Percentiles rank a stretch among this genome's conserved stretches.
These are phyloP conservation scores for Zelostemma sp. DNA, from an alignment of 1,140 invertebrate species.

Conservation along the genomic window DNA sequence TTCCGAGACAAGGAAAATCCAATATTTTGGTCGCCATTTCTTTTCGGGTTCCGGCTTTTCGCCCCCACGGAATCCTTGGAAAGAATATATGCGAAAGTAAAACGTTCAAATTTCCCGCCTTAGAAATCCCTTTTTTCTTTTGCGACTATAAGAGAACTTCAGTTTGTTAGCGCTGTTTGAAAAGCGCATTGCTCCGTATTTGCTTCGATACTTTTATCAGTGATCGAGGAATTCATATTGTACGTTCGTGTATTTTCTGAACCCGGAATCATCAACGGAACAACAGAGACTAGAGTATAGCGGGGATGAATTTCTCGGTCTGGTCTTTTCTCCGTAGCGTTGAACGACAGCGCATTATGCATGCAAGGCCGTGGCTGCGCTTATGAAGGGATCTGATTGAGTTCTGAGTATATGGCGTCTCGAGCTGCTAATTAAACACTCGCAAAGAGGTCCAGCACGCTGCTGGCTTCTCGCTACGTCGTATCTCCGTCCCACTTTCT, in stretches of 20 bases:
- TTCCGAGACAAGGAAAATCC: too few species aligned
- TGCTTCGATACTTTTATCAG: too few species aligned
- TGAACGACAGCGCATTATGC: slow-evolving; percentile 62
- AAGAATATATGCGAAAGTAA: too few species aligned
- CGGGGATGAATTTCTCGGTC: slow-evolving; percentile 37
- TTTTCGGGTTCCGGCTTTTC: neutral
- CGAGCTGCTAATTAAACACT: slow-evolving; percentile 69
- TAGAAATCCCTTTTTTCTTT: too few species aligned
- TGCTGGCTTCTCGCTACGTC: slow-evolving; percentile 27
- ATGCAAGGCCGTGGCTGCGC: slow-evolving; percentile 59
- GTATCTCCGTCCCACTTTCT: slow-evolving; percentile 4
- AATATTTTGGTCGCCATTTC: neutral
- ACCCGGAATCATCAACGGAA: too few species aligned
- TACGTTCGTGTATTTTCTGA: too few species aligned
- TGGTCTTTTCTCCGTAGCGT: slow-evolving; percentile 29
- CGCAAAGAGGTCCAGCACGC: slow-evolving; percentile 57
- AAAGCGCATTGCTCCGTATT: too few species aligned
- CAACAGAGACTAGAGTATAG: too few species aligned
- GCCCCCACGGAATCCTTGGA: slow-evolving; percentile 38
- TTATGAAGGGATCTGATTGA: slow-evolving; percentile 71
- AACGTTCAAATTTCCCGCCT: too few species aligned
- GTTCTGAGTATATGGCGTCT: slow-evolving; percentile 69
- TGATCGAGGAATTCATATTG: too few species aligned
- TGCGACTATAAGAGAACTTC: too few species aligned
- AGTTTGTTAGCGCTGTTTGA: too few species aligned